Base-by-base conservation (phyloP, 2,113 vertebrate genomes). In the Rhineura floridana region DNA sequence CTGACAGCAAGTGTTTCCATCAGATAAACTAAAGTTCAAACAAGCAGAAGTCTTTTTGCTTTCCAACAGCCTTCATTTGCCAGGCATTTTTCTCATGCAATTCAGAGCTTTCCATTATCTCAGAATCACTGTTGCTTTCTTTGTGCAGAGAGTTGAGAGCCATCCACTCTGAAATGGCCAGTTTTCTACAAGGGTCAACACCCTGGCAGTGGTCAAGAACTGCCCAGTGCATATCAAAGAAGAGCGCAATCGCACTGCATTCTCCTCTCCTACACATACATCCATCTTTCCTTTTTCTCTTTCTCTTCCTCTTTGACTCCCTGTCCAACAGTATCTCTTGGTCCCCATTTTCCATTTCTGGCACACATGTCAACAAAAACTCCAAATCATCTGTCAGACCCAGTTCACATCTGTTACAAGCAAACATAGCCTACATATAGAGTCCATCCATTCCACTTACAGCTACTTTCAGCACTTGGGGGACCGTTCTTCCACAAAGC, bases 1-100 rank as follows among this genome's bases (percentile, higher is more conserved):
- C 91, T 95, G 96, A 95, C 96, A 95, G 95, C 65, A 82, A 84
- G 81, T 67, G 77, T 95, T 96, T 95, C 91, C 90, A 95, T 96
- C 96, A 94, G 96, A 95, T 96, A 93, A 95, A 94, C 92, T 90
- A 89, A 95, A 96, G 94, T 96, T 95, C 95, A 94, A 92, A 94
- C 84, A 89, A 94, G 87, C 91, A 84, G 85, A 92, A 91, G 81
- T 93, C 90, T 87, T 94, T n/a, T 92, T 95, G 92, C 89, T 89
- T 95, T 95, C 95, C 94, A 95, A 95, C 95, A 82, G 81, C 86
- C 88, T 86, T 50, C 46, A 87, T 83, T 91, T 83, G 85, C 93
- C 86, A 84, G 91, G 86, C 2, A 28, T 81, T 88, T 67, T 91
- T 69, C 77, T 88, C 69, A 50, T 83, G 92, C 83, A 84, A 65